Percentiles rank a stretch among this genome's conserved stretches.
phyloP scores from a whole-genome alignment of 2,888 invertebrate species.

The Apodemia hepburni region DNA sequence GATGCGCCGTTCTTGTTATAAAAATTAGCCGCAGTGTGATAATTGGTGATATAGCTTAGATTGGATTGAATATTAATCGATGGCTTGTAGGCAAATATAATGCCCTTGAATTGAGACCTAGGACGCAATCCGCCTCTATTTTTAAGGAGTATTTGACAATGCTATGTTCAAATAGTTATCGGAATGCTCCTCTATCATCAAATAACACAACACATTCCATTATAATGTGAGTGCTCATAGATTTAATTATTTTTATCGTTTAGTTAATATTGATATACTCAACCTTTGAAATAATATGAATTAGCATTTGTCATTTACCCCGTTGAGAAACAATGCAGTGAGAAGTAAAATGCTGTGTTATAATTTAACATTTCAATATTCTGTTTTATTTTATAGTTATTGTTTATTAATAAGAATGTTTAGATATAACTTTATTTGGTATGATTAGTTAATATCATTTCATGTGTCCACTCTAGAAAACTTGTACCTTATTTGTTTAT shows the following conservation, averaged over 20 bases:
- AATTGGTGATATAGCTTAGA: background rate
- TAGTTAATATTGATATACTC: slow-evolving; percentile 38
- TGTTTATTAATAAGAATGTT: slow-evolving; percentile 74
- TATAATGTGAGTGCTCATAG: slow-evolving; percentile 56
- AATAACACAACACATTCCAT: slow-evolving; percentile 67
- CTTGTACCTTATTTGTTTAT: slow-evolving; percentile 71
- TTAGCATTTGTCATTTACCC: slow-evolving; percentile 65
- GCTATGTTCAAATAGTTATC: slow-evolving; percentile 57
- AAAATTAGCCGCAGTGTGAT: background rate
- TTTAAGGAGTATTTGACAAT: slow-evolving; percentile 59
- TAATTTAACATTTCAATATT: slow-evolving; percentile 78
- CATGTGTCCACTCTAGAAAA: slow-evolving; percentile 66
- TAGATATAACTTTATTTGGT: slow-evolving; percentile 78
- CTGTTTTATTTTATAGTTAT: slow-evolving; percentile 78
- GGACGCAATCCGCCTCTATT: slow-evolving; percentile 21
- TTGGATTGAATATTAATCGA: background rate
- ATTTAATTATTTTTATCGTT: slow-evolving; percentile 47
- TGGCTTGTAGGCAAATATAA: background rate
- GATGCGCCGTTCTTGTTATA: no score
- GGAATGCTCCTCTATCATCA: slow-evolving; percentile 36
- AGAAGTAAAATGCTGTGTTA: slow-evolving; percentile 75
- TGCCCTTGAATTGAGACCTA: background rate
- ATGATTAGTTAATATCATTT: slow-evolving; percentile 69
- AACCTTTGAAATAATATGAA: slow-evolving; percentile 21
- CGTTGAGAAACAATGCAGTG: slow-evolving; percentile 55